Evolutionary conservation across 2,797 vertebrate genomes (phyloP).

Genomic region (Alauda arvensis): DNA sequence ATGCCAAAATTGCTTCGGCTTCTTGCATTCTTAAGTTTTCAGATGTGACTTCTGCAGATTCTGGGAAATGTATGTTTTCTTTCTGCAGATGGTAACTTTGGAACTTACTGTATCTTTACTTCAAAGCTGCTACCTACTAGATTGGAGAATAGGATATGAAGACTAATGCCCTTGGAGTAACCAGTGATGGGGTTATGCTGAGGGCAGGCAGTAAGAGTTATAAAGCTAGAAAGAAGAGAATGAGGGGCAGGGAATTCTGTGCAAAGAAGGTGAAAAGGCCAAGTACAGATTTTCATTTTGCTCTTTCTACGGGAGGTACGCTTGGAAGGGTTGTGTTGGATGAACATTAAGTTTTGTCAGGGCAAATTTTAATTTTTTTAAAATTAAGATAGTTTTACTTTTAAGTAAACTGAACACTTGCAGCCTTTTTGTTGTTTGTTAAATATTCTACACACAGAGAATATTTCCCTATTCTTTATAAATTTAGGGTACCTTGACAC

Average conservation of each 20-base stretch:
- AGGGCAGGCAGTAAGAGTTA: neutral
- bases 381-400: neutral
- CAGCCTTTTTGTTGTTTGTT: neutral
- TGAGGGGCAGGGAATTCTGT: neutral
- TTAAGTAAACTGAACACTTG: neutral
- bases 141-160: neutral
- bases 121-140: neutral
- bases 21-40: neutral
- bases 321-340: neutral
- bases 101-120: neutral
- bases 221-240: neutral
- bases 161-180: neutral
- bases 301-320: neutral
- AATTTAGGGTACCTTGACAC: neutral
- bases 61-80: neutral
- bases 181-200: neutral
- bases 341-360: neutral
- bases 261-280: neutral
- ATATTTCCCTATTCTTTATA: neutral
- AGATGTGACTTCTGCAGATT: neutral
- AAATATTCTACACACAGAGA: neutral
- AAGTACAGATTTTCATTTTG: neutral
- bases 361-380: neutral
- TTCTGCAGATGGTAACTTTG: neutral
- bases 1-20: neutral